Evolutionary conservation across 1,140 invertebrate genomes (phyloP), one percentile per base, ranked within the genome.

Genomic region (Euura saliciscinereae): DNA sequence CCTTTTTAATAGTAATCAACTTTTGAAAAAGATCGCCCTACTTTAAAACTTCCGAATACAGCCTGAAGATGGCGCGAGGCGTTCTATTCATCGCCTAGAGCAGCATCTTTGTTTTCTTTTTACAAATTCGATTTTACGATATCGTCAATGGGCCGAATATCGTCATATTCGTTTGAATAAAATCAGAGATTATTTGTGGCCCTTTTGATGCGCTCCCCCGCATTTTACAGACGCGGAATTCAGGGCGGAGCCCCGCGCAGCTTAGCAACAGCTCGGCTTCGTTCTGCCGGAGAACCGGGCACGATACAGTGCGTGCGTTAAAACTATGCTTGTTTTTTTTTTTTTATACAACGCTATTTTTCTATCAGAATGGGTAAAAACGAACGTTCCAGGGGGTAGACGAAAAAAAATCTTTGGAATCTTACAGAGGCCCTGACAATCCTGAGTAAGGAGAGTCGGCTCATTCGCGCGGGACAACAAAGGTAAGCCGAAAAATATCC

Each of bases 191-290:
- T 28, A 28, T 28, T 28, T 28, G 28, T 28, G 28, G 28, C 28
- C 28, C 28, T 28, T 28, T 28, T 28, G 28, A 28, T 28, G 0
- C 28, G 13, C 51, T 28, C 51, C 51, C 51, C 51, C 51, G 51
- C 8, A 8, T 59, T 59, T 59, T 59, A 6, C 8, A 59, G 51
- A 59, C 74, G 71, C 70, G 72, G 73, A 74, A 80, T 72, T 74
- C 72, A 74, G 75, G 75, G 76, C 75, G 75, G 70, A 78, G 76
- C 74, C 74, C 73, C 70, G 28, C 68, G 59, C 69, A 74, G 75
- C 76, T 68, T 77, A 71, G 74, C 72, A 78, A 75, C 71, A 69
- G 66, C 42, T 45, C 43, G 6, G 42, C 13, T 28, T 59, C 13
- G 13, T 59, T 8, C 51, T 11, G 51, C 10, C 51, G 28, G 51